Evolutionary conservation across 2,797 vertebrate species (phyloP).

Genomic region (Stomatorhinus walkeri): DNA sequence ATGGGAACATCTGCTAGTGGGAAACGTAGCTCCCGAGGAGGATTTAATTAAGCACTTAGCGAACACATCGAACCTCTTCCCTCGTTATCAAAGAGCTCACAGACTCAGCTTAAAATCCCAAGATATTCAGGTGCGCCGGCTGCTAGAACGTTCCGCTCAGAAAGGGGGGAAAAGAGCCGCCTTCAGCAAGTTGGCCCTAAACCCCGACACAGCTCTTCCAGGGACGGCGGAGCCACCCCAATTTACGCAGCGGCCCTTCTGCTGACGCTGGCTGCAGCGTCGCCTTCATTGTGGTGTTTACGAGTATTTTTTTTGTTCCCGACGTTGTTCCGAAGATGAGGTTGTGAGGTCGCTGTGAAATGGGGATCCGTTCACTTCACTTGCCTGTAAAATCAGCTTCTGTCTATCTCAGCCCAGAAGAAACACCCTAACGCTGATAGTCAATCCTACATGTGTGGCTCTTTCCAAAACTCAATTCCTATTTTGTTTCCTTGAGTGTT

Average conservation of each 20-base stretch:
- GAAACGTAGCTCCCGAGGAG: not conserved
- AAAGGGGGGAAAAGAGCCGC: not conserved
- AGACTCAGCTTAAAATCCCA: not conserved
- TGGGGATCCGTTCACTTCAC: not conserved
- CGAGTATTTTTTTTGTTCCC: not conserved
- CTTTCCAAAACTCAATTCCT: not conserved
- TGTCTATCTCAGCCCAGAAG: not conserved
- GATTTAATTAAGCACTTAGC: slow-evolving; percentile 8
- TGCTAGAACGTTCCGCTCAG: not conserved
- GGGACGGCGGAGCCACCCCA: not conserved
- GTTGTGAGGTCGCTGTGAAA: not conserved
- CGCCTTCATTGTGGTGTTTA: not conserved
- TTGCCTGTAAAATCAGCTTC: not conserved
- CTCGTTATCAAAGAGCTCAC: not conserved
- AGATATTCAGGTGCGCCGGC: not conserved
- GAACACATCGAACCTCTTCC: not conserved
- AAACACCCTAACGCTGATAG: not conserved
- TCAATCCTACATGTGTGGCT: not conserved
- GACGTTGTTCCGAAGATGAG: not conserved
- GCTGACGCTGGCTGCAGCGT: not conserved
- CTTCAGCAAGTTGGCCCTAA: not conserved
- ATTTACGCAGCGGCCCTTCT: not conserved
- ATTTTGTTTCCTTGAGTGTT: not conserved
- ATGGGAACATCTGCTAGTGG: not conserved
- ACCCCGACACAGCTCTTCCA: not conserved